A percentile compares a stretch with the other conserved stretches of the same genome.
phyloP scores from a whole-genome alignment of 2,113 vertebrate species.

The Acanthisitta chloris region DNA sequence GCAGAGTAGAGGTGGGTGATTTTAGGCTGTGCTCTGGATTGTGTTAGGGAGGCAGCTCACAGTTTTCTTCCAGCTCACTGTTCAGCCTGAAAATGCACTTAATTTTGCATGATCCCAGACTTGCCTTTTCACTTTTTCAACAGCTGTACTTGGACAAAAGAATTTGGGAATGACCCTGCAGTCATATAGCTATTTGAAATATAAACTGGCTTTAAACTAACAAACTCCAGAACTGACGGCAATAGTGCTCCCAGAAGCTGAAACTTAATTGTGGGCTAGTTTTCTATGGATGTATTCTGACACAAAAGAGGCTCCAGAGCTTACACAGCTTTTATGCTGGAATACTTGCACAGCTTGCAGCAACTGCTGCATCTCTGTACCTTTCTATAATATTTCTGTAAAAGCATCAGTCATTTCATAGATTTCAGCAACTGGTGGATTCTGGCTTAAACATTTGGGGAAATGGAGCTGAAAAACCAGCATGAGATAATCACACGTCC shows the following conservation, averaged over 20 bases:
- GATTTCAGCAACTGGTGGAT: not conserved
- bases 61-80: not conserved
- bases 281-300: not conserved
- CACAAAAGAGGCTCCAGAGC: not conserved
- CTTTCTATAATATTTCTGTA: not conserved
- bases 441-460: not conserved
- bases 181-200: not conserved
- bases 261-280: not conserved
- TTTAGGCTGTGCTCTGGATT: not conserved
- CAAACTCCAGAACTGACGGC: not conserved
- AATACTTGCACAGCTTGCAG: not conserved
- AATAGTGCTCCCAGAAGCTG: not conserved
- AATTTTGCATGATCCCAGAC: not conserved
- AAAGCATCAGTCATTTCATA: rapidly evolving
- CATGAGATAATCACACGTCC: not conserved
- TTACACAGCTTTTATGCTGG: not conserved
- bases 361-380: too few relatives aligned
- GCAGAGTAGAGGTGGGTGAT: not conserved
- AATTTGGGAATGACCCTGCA: not conserved
- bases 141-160: not conserved
- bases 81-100: not conserved
- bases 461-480: not conserved
- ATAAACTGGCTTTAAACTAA: not conserved
- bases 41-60: not conserved
- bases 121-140: not conserved